A percentile compares a stretch with the other conserved stretches of the same genome.
Evolutionary conservation across 2,113 vertebrate genomes (phyloP).

Genomic region (Rostratula benghalensis): DNA sequence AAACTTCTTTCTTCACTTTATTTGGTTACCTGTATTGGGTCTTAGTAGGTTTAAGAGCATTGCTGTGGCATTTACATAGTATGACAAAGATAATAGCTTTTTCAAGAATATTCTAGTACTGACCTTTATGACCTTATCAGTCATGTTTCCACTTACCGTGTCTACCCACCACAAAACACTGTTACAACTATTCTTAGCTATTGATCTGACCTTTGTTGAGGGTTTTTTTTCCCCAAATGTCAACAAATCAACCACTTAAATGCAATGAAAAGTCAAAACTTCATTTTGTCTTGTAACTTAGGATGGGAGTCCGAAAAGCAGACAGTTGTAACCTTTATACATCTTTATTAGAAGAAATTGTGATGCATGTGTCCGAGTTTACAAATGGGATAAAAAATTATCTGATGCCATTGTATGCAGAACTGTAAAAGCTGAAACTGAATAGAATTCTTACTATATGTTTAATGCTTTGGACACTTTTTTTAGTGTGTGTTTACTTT

Average conservation of each 20-base stretch:
- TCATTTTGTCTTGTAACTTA: constrained; percentile 39
- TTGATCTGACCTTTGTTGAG: constrained; percentile 68
- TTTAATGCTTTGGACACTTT: background rate
- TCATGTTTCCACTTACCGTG: constrained; percentile 14
- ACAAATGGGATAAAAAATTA: background rate
- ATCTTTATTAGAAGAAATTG: background rate
- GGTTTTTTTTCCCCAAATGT: background rate
- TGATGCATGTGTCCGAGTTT: background rate
- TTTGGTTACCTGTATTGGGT: background rate
- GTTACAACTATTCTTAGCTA: constrained; percentile 55
- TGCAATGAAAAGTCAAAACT: constrained; percentile 57
- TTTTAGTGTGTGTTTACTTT: background rate
- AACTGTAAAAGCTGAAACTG: background rate
- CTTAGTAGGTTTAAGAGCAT: background rate
- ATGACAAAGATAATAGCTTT: constrained; percentile 42
- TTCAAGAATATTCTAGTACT: constrained; percentile 11
- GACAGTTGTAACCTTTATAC: constrained; percentile 41
- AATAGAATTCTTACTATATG: background rate
- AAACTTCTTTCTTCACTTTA: background rate
- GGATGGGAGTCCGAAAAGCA: background rate
- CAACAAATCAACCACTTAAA: constrained; percentile 59
- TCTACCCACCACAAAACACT: constrained; percentile 15
- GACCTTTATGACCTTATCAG: constrained; percentile 60
- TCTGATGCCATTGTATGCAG: background rate
- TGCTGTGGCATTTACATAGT: constrained; percentile 10